phyloP scores from a whole-genome alignment of 1,140 invertebrate species.

The Drosophila mayri region DNA sequence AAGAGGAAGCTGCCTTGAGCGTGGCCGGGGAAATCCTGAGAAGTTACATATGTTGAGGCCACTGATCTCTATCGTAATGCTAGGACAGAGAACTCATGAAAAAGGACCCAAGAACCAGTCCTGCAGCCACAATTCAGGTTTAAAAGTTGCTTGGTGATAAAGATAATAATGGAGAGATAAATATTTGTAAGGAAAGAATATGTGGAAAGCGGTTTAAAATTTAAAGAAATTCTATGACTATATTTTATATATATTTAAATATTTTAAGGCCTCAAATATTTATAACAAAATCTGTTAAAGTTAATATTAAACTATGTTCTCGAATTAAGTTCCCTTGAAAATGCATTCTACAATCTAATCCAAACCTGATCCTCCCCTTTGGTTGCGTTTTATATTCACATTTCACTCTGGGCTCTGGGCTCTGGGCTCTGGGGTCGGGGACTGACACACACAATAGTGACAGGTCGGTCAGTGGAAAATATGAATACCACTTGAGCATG shows the following conservation, averaged over 20 bases:
- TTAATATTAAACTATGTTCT: not conserved
- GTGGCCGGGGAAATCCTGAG: constrained; percentile 41
- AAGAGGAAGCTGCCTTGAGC: not conserved
- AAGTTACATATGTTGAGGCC: constrained; percentile 52
- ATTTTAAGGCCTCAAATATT: no score
- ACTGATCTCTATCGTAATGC: constrained; percentile 31
- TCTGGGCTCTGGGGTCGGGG: constrained; percentile 7
- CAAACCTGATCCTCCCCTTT: constrained; percentile 6
- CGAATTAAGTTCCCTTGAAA: not conserved
- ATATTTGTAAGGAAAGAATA: not conserved
- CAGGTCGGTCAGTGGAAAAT: constrained; percentile 83
- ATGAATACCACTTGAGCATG: constrained; percentile 83
- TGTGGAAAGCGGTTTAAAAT: not conserved
- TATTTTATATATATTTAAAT: no score
- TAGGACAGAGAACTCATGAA: not conserved
- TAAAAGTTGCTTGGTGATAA: no score
- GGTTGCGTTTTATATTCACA: constrained; percentile 44
- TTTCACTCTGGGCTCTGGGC: constrained; percentile 6
- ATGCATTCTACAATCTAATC: not conserved
- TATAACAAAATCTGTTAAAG: no score
- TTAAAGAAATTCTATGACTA: not conserved
- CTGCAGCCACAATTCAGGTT: not conserved
- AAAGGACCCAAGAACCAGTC: constrained; percentile 9
- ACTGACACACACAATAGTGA: constrained; percentile 71
- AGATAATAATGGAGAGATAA: constrained; percentile 2